Conservation (phyloP, 2,113 vertebrate genomes). For the Cynocephalus volans region DNA sequence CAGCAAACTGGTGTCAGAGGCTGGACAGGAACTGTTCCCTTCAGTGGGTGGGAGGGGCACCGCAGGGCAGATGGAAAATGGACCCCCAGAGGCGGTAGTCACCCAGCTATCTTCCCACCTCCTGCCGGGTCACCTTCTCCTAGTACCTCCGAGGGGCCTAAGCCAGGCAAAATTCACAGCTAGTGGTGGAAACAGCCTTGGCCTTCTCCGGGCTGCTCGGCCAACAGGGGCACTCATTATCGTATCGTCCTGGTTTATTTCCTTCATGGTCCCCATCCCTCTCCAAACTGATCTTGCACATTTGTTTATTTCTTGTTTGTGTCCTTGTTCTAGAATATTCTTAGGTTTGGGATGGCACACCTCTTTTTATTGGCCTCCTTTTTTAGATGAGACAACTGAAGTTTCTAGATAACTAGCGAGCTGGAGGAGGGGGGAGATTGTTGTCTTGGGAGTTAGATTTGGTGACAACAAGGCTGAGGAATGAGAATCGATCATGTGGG, state of each 20-base stretch:
- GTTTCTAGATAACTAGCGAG: neutral
- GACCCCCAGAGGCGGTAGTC: neutral
- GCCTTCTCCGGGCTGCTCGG: neutral
- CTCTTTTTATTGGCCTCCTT: neutral
- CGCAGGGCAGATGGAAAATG: neutral
- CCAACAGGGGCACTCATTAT: too few species aligned
- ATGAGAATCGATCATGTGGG: neutral
- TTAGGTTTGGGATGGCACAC: rapidly evolving
- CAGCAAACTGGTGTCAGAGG: neutral
- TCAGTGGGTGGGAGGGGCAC: neutral
- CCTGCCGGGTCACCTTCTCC: neutral
- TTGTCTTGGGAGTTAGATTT: neutral
- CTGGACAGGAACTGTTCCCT: neutral
- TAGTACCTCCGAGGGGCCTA: neutral
- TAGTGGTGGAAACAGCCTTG: neutral
- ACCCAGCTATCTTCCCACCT: neutral
- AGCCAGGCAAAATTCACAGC: neutral
- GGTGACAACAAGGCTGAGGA: neutral
- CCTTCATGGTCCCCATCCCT: too few species aligned
- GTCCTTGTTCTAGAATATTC: too few species aligned
- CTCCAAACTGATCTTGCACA: too few species aligned
- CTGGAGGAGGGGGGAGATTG: neutral
- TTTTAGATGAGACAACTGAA: neutral
- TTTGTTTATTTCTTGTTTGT: too few species aligned
- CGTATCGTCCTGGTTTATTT: too few species aligned